Conservation (phyloP, 2,888 invertebrate species). For the Zhengitettix transpicula region DNA sequence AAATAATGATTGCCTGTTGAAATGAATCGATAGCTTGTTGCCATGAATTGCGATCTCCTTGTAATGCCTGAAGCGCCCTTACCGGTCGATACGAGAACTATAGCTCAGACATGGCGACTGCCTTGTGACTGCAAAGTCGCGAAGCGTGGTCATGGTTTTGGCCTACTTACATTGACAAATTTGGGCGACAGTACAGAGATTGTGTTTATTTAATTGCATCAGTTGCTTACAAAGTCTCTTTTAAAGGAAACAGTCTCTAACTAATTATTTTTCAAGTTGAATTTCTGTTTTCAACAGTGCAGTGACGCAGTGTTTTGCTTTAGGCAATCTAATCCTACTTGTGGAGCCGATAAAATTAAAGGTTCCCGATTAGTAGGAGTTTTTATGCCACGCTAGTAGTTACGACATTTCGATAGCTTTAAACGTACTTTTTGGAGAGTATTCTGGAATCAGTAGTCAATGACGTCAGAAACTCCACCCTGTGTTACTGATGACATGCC, state of each 20-base stretch:
- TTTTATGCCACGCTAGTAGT: too few relatives aligned
- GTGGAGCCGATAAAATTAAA: not conserved
- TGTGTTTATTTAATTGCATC: too few relatives aligned
- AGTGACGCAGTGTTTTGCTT: constrained; percentile 7
- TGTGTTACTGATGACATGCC: constrained; percentile 10
- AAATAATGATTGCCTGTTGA: too few relatives aligned
- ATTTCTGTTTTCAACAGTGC: not conserved
- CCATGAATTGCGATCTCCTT: not conserved
- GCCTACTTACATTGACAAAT: not conserved
- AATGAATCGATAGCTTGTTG: not conserved
- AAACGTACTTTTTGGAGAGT: too few relatives aligned
- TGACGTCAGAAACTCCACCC: constrained; percentile 12
- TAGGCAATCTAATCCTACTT: not conserved
- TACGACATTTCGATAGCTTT: too few relatives aligned
- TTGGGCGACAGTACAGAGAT: too few relatives aligned
- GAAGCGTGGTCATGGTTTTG: constrained; percentile 7
- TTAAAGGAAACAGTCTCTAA: not conserved
- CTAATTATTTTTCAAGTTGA: not conserved
- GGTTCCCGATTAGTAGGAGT: too few relatives aligned
- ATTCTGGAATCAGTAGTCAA: not conserved
- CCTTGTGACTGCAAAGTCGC: constrained; percentile 6
- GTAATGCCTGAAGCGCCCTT: not conserved
- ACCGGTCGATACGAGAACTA: constrained; percentile 3
- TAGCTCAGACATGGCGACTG: constrained; percentile 7
- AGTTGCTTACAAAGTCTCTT: too few relatives aligned